Evolutionary conservation across 2,888 invertebrate genomes (phyloP).

Genomic region (Bruchidius siliquastri): DNA sequence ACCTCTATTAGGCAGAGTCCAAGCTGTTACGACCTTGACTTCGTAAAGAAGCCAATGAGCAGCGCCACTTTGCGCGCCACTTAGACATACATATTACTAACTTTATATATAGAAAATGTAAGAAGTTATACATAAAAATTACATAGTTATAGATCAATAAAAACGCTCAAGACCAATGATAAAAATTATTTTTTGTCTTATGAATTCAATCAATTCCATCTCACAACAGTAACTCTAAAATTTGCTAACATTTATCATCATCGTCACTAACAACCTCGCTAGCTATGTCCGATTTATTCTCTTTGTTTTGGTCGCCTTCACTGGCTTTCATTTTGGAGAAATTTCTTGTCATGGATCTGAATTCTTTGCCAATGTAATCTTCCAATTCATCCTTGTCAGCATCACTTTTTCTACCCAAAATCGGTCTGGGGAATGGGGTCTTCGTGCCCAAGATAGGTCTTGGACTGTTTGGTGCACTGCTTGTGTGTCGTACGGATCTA

Average conservation of each 20-base stretch:
- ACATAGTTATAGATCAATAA: neutral
- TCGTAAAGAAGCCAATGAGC: too few species aligned
- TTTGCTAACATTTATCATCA: neutral
- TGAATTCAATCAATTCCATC: neutral
- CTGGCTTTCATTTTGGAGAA: slow-evolving; percentile 23
- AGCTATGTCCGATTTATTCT: neutral
- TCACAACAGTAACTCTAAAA: neutral
- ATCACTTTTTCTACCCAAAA: slow-evolving; percentile 27
- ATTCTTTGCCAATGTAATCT: slow-evolving; percentile 28
- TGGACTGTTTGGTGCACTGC: slow-evolving; percentile 21
- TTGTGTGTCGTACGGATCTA: slow-evolving; percentile 18
- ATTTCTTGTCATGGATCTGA: slow-evolving; percentile 23
- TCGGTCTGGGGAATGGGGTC: slow-evolving; percentile 28
- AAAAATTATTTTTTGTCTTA: neutral
- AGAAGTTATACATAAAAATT: too few species aligned
- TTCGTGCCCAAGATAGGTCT: slow-evolving; percentile 30
- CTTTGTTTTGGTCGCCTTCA: slow-evolving; percentile 11
- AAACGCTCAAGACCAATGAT: neutral
- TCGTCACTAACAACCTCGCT: neutral
- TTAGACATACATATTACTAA: too few species aligned
- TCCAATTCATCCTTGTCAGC: slow-evolving; percentile 24
- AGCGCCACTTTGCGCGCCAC: too few species aligned
- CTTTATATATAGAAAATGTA: too few species aligned
- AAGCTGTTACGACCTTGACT: too few species aligned
- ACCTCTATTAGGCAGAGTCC: too few species aligned